Base-by-base conservation (phyloP, 2,797 vertebrate genomes). In the Jordanella pulchra region DNA sequence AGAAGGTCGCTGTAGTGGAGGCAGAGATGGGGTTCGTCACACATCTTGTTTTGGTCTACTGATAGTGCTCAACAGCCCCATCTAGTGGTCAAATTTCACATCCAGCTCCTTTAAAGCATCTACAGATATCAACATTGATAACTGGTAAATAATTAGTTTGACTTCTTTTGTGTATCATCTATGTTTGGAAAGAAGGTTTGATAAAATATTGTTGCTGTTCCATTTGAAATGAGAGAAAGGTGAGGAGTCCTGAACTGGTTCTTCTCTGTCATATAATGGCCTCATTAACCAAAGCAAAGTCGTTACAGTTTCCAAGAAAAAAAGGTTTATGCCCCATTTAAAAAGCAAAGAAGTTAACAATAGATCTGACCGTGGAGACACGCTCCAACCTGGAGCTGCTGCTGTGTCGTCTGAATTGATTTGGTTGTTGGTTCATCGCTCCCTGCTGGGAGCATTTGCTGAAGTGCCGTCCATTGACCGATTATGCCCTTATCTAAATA, bases 231-330 rank as follows among this genome's bases (percentile, higher is more conserved):
- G 10, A 27, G 25, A 25, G 60, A 71, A 66, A 64, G 65, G 45
- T 23, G 60, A 82, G 0, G 5, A 67, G 55, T 48, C 53, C 44
- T 44, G 61, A 50, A 32, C 65, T 23, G 81, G 79, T 76, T 78
- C 69, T 86, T 70, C 75, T 53, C 42, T 80, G 72, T 80, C 80
- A 84, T 78, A 81, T 74, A 83, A 77, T 69, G 61, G 55, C 77
- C 72, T 65, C 75, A 27, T 64, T 45, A 53, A 66, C 73, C 75
- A 78, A 78, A 83, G 67, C 61, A 73, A 39, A 81, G 83, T 63
- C 39, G 79, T 75, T 67, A 64, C 73, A 83, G 82, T 87, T 81
- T 81, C 55, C 74, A 70, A 80, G 61, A 84, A 84, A 83, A 60
- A 27, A 30, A 12, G 4, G 30, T n/a, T 13, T 11, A n/a, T n/a